Base-by-base conservation (phyloP, 2,797 vertebrate genomes). In the Oreochromis mossambicus region DNA sequence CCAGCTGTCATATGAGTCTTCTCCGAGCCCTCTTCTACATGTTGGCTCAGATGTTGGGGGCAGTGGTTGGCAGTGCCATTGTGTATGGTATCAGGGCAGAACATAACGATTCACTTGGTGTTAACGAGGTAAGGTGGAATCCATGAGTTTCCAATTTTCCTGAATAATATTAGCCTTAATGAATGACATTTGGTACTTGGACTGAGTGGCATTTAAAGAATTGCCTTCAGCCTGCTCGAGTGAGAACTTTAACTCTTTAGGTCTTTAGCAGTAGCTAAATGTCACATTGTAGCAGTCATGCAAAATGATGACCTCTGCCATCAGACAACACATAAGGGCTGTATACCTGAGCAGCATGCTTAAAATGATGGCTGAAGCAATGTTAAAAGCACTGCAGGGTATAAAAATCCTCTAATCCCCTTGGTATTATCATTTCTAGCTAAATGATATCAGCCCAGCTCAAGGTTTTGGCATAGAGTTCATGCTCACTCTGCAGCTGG, bases 381-480 rank as follows among this genome's bases (percentile, higher is more conserved):
- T 26, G 26, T 26, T 26, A 26, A 26, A 5, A 75, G 24, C 26
- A 8, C 15, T 50, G 26, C 17, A 75, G 43, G 17, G 1, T 29
- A 75, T 50, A 5, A 8, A 70, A 1, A 76, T 26, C 3, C 12
- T 5, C 10, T 8, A 21, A 79, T 51, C 10, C 36, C 21, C 15
- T 48, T 12, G 10, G 10, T 32, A 32, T 73, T 73, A 29, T 48
- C 24, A 73, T 8, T 29, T 55, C 9, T 29, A 93, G 93, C 79
- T 94, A 5, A 52, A 82, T 0, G 95, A 93, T 3, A 91, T 98
- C 83, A 96, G 94, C 2, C 80, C 92, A 0, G 91, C 93, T 14
- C 97, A 98, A 91, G 97, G 96, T 8, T 95, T 98, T 52, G 96
- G 95, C 2, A 94, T 97, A 0, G 97, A 97, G 85, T 96, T 98